phyloP scores from a whole-genome alignment of 2,113 vertebrate genomes.

The Lamprotornis superbus region DNA sequence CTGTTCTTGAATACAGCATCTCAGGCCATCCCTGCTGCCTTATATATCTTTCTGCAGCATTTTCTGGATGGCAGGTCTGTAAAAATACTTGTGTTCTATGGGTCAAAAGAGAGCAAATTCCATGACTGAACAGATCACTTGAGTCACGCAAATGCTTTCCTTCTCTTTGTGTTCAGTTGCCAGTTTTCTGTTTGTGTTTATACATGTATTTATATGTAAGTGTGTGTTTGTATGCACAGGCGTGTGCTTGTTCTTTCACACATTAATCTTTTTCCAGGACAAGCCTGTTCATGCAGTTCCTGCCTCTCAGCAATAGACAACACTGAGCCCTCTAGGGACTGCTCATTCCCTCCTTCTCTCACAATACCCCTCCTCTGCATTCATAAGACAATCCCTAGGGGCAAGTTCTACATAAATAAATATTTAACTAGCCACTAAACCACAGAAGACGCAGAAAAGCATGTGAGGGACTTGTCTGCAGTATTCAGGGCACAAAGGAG shows the following conservation, averaged over 20 bases:
- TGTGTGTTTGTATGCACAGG: background rate
- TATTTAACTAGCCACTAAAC: conserved; percentile 26
- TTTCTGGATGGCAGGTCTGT: background rate
- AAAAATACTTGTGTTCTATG: background rate
- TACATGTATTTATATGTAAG: background rate
- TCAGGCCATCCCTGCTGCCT: background rate
- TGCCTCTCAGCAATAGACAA: background rate
- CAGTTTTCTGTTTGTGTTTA: background rate
- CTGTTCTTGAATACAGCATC: background rate
- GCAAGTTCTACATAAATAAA: conserved; percentile 46
- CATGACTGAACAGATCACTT: background rate
- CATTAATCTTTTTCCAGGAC: background rate
- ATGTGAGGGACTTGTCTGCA: background rate
- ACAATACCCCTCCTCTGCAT: conserved; percentile 3
- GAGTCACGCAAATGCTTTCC: background rate
- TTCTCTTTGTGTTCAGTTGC: background rate
- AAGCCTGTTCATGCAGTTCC: background rate
- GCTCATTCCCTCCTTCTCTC: background rate
- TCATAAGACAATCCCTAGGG: background rate
- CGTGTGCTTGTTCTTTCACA: background rate
- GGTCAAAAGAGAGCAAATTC: background rate
- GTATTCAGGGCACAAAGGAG: background rate
- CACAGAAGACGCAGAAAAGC: background rate
- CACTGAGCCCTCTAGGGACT: background rate
- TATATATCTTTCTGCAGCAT: background rate